Base-by-base conservation (phyloP, 2,797 vertebrate genomes). In the Crocodylus rhombifer region DNA sequence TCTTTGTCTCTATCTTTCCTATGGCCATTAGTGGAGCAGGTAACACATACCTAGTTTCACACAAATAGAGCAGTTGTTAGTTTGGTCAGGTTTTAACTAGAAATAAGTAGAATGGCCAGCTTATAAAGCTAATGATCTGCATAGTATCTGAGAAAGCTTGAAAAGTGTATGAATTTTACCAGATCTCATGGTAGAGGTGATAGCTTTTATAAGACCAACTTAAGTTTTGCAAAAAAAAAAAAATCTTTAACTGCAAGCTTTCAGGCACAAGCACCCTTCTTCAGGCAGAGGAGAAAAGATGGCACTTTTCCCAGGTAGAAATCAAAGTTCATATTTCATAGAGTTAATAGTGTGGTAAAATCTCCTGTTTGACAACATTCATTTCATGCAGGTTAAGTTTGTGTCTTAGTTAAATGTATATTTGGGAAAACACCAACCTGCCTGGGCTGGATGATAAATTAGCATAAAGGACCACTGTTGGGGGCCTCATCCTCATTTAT, bases 401-500 rank as follows among this genome's bases (percentile, higher is more conserved):
- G 55, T 88, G 5, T 71, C n/a, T 78, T 33, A 33, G n/a, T 21
- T 77, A 20, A 62, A 16, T 42, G 21, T 30, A 4, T 36, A 26
- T 16, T 23, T 42, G 23, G 11, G 23, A 23, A 3, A 67, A 30
- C 57, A 78, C 67, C 21, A 82, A 33, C 33, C 10, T 77, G 6
- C 61, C 2, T 42, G 55, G 89, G 7, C 8, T 26, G 23, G 4
- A 28, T 86, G 73, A 64, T 36, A 6, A 7, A 0, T 28, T 74
- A 77, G 2, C 64, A 13, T 79, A 28, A 92, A 63, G 62, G 74
- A 3, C 16, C 26, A 13, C 36, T 69, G 14, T 51, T 75, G 58
- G 11, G 74, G 55, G 28, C 13, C 4, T 1, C 3, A 63, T 67
- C 5, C 13, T 3, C 5, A 0, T 0, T 23, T 74, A 25, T 33